Conservation (phyloP, 2,888 invertebrate genomes). For the Cylindroiulus punctatus region DNA sequence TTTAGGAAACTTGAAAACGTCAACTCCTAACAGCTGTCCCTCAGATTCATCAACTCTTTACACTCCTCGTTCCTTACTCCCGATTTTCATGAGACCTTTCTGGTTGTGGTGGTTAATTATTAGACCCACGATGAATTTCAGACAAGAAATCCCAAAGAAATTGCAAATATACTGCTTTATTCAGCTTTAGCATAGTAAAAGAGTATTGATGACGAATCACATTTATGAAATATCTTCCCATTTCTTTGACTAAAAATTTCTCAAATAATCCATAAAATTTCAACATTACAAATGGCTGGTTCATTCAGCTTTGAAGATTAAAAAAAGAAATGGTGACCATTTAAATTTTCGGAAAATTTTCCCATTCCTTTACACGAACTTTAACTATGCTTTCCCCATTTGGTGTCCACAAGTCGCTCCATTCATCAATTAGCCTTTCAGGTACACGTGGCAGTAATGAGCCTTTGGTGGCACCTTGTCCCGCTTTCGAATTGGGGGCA, state of each 20-base stretch:
- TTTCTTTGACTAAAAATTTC: too few relatives aligned
- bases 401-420: conserved; percentile 22
- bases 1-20: too few relatives aligned
- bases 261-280: too few relatives aligned
- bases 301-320: neutral
- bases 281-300: neutral
- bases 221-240: too few relatives aligned
- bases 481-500: conserved; percentile 23
- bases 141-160: neutral
- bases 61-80: too few relatives aligned
- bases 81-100: too few relatives aligned
- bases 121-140: too few relatives aligned
- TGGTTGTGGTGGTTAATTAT: too few relatives aligned
- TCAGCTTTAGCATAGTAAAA: neutral
- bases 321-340: neutral
- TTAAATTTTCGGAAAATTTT: conserved; percentile 49
- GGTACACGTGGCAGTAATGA: conserved; percentile 38
- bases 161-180: neutral
- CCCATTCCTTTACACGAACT: conserved; percentile 56
- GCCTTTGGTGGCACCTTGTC: neutral
- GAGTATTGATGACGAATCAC: neutral
- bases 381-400: conserved; percentile 57
- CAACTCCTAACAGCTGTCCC: too few relatives aligned
- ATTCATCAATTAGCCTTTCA: conserved; percentile 45
- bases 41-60: too few relatives aligned